phyloP scores from a whole-genome alignment of 2,888 invertebrate genomes.

The Sclerodermus sp. region DNA sequence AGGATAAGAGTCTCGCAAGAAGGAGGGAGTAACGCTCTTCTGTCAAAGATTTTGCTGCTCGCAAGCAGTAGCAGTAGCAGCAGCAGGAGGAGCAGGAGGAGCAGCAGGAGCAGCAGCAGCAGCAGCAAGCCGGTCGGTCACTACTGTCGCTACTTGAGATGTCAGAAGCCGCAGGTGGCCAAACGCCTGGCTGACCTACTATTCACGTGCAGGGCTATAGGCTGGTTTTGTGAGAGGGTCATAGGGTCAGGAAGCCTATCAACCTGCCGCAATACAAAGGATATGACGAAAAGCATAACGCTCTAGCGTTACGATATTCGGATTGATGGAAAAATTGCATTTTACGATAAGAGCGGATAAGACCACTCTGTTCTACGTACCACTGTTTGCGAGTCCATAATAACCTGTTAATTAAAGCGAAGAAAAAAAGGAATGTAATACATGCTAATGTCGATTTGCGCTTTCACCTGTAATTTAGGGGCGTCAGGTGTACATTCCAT shows the following conservation, averaged over 20 bases:
- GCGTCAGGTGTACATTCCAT: slow-evolving; percentile 16
- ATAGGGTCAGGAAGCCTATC: slow-evolving; percentile 36
- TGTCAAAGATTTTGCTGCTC: slow-evolving; percentile 27
- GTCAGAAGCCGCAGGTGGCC: slow-evolving; percentile 45
- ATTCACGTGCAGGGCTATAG: slow-evolving; percentile 30
- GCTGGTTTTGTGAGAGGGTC: slow-evolving; percentile 35
- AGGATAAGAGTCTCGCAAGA: slow-evolving; percentile 13
- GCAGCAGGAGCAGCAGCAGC: too few relatives aligned
- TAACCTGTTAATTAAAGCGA: too few relatives aligned
- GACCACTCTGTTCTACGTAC: too few relatives aligned
- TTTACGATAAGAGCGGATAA: too few relatives aligned
- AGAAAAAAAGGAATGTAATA: too few relatives aligned
- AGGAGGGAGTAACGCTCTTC: slow-evolving; percentile 21
- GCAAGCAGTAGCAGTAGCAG: slow-evolving; percentile 21
- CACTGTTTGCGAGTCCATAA: too few relatives aligned
- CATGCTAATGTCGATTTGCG: too few relatives aligned
- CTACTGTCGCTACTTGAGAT: slow-evolving; percentile 31
- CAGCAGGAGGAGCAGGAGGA: too few relatives aligned
- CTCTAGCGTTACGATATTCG: too few relatives aligned
- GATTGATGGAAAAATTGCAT: too few relatives aligned
- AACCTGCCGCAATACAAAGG: slow-evolving; percentile 1
- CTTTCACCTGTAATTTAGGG: slow-evolving; percentile 20
- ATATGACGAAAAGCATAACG: neutral
- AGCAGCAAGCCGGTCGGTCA: slow-evolving; percentile 19
- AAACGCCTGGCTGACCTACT: slow-evolving; percentile 34